Conservation (phyloP, 2,797 vertebrate species). For the Coluber constrictor region DNA sequence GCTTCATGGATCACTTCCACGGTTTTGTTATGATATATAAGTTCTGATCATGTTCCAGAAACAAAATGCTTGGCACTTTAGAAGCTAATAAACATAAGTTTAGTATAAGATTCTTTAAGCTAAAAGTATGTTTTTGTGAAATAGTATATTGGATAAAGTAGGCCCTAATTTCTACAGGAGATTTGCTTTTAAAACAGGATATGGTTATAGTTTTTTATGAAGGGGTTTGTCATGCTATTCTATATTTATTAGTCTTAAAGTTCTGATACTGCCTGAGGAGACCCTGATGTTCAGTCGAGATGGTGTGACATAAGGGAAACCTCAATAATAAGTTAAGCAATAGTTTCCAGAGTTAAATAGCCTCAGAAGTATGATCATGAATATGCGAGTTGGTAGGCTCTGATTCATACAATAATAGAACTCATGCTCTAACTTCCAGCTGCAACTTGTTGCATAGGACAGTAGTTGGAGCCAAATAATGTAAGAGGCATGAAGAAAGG, state of each 20-base stretch:
- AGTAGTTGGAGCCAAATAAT: neutral
- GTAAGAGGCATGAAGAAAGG: neutral
- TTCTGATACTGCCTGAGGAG: neutral
- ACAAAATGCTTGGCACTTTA: neutral
- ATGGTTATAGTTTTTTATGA: neutral
- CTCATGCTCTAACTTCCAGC: neutral
- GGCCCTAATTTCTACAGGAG: neutral
- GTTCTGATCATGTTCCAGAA: neutral
- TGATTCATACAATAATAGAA: neutral
- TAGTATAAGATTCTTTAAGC: neutral
- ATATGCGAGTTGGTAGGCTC: neutral
- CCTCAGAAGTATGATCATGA: neutral
- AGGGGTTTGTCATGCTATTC: neutral
- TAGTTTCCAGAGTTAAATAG: neutral
- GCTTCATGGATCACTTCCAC: neutral
- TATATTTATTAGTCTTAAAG: neutral
- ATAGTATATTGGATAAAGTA: neutral
- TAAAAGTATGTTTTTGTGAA: neutral
- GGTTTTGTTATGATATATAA: neutral
- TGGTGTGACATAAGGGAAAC: neutral
- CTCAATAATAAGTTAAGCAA: neutral
- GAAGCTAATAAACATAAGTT: neutral
- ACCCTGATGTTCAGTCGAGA: neutral
- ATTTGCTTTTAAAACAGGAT: neutral
- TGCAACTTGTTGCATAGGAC: neutral